These are phyloP conservation scores for Gallinago stenura DNA, from an alignment of 2,797 vertebrate species.

Conservation along the genomic window DNA sequence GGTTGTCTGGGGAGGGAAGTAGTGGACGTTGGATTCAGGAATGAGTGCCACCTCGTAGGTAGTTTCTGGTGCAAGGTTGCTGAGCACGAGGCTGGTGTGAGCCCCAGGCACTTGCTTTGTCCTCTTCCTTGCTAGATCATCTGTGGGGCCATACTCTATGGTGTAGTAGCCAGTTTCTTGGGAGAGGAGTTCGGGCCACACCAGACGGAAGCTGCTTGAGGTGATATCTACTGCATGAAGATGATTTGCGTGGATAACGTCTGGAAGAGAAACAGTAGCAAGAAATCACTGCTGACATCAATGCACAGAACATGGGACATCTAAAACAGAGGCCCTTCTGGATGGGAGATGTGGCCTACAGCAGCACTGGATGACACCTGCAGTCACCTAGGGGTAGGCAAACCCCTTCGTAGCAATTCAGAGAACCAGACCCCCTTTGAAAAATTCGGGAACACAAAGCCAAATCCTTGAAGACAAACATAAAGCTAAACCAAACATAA, in stretches of 20 bases:
- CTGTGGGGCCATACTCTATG: constrained; percentile 80
- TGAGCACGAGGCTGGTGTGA: constrained; percentile 78
- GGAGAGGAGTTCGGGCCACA: constrained; percentile 87
- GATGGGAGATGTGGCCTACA: neutral
- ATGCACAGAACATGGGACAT: rapidly evolving
- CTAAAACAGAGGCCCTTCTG: neutral
- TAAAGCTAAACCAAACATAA: neutral
- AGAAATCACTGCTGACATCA: neutral
- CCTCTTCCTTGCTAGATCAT: constrained; percentile 58
- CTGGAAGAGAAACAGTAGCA: constrained; percentile 64
- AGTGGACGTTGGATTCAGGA: constrained; percentile 85
- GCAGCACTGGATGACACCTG: neutral
- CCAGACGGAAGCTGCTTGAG: constrained; percentile 83
- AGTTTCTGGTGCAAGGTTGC: constrained; percentile 83
- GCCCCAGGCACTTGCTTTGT: constrained; percentile 77
- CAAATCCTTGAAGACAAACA: neutral
- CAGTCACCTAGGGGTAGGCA: neutral
- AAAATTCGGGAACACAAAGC: neutral
- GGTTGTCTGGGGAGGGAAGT: constrained; percentile 81
- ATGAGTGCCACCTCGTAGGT: constrained; percentile 86
- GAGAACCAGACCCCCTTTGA: neutral
- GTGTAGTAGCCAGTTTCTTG: constrained; percentile 84
- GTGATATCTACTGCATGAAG: constrained; percentile 86
- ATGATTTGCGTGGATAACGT: constrained; percentile 85
- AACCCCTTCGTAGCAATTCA: neutral